Evolutionary conservation across 1,140 invertebrate genomes (phyloP).

Genomic region (Drosophila seguyi): DNA sequence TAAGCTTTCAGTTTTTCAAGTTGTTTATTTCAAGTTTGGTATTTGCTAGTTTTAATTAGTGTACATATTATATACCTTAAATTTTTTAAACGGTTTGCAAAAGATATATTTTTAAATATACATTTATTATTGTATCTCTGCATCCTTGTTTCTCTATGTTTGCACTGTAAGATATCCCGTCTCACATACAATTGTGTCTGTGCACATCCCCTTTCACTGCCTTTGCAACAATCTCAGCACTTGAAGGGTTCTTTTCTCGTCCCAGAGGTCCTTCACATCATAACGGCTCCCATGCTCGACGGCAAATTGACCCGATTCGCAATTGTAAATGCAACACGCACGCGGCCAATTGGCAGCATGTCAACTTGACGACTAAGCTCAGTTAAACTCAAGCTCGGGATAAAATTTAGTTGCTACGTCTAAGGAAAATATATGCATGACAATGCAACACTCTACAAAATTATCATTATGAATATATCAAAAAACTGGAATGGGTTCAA

Average conservation of each 20-base stretch:
- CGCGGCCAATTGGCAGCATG: constrained; percentile 71
- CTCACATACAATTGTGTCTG: constrained; percentile 1
- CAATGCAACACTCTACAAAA: background rate
- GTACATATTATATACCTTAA: no score
- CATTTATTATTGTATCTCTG: background rate
- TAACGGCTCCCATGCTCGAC: constrained; percentile 28
- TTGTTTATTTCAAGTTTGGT: background rate
- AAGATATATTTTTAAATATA: background rate
- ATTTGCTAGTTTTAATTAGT: no score
- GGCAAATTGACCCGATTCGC: constrained; percentile 71
- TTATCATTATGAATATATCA: background rate
- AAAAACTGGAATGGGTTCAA: no score
- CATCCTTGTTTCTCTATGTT: background rate
- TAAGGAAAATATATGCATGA: background rate
- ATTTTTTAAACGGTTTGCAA: no score
- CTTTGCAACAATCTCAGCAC: constrained; percentile 14
- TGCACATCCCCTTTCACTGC: background rate
- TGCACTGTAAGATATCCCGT: background rate
- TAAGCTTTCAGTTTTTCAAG: background rate
- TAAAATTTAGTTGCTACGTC: constrained; percentile 56
- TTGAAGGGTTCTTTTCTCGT: constrained; percentile 6
- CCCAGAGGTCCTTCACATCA: constrained; percentile 27
- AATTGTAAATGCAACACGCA: constrained; percentile 58
- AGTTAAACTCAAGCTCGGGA: background rate
- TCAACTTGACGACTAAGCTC: constrained; percentile 51